Evolutionary conservation across 2,113 vertebrate species (phyloP).

Genomic region (Narcine bancroftii): DNA sequence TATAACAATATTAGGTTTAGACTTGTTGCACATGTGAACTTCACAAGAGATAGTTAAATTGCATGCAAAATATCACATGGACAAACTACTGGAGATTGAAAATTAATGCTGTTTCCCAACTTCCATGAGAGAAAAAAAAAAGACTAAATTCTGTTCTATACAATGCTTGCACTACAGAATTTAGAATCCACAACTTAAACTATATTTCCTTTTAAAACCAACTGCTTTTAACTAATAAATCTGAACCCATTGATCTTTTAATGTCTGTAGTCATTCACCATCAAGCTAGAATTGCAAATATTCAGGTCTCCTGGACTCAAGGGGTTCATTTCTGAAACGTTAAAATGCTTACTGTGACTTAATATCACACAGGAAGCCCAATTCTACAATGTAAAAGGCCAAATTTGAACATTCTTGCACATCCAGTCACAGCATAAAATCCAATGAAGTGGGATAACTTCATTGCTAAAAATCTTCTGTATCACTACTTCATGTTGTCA

Average conservation of each 20-base stretch:
- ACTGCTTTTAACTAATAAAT: not conserved
- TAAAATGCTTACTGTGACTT: conserved; percentile 40
- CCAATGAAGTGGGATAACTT: not conserved
- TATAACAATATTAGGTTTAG: not conserved
- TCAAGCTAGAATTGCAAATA: conserved; percentile 49
- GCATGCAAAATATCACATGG: not conserved
- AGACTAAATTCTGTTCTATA: not conserved
- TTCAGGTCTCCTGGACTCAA: conserved; percentile 50
- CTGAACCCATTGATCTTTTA: conserved; percentile 46
- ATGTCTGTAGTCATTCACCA: conserved; percentile 46
- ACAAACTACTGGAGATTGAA: not conserved
- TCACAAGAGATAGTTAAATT: not conserved
- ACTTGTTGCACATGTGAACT: not conserved
- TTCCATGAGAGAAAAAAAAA: not conserved
- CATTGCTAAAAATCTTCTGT: not conserved
- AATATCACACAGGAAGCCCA: not conserved
- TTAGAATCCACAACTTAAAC: not conserved
- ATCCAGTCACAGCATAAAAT: not conserved
- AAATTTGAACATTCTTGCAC: not conserved
- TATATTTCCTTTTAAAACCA: not conserved
- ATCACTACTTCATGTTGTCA: not conserved
- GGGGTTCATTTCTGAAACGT: conserved; percentile 45
- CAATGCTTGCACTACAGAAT: not conserved
- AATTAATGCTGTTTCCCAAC: not conserved
- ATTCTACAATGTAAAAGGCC: not conserved